A percentile compares a stretch with the other conserved stretches of the same genome.
These are phyloP conservation scores for Menura novaehollandiae DNA, from an alignment of 2,113 vertebrate genomes.

Conservation along the genomic window DNA sequence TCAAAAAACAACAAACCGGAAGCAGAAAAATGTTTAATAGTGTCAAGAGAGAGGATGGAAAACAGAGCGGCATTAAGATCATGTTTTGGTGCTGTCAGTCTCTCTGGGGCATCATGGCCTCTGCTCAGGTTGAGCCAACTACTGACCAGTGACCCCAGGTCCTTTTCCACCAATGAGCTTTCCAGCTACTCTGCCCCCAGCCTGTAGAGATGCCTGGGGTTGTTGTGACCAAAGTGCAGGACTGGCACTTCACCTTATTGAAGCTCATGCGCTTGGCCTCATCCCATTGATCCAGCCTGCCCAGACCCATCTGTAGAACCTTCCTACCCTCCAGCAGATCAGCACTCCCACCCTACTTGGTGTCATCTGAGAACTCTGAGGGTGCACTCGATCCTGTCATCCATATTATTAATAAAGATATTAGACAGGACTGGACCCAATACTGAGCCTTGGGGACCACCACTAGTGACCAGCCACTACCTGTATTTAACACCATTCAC, in stretches of 20 bases:
- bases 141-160: background rate
- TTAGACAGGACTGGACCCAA: background rate
- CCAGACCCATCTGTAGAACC: background rate
- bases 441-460: background rate
- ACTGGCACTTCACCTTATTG: background rate
- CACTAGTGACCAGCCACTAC: no score
- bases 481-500: background rate
- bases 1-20: background rate
- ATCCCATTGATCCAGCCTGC: background rate
- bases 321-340: background rate
- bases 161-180: fast-evolving
- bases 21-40: background rate
- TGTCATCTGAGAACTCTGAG: background rate
- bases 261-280: background rate
- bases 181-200: background rate
- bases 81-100: background rate
- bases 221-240: background rate
- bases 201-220: fast-evolving
- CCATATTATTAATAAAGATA: background rate
- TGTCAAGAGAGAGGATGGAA: background rate
- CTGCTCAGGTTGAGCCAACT: fast-evolving
- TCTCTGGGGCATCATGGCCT: background rate
- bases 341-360: background rate
- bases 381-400: fast-evolving
- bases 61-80: background rate